A percentile compares a stretch with the other conserved stretches of the same genome.
Evolutionary conservation across 2,797 vertebrate genomes (phyloP).

Genomic region (Trachops cirrhosus): DNA sequence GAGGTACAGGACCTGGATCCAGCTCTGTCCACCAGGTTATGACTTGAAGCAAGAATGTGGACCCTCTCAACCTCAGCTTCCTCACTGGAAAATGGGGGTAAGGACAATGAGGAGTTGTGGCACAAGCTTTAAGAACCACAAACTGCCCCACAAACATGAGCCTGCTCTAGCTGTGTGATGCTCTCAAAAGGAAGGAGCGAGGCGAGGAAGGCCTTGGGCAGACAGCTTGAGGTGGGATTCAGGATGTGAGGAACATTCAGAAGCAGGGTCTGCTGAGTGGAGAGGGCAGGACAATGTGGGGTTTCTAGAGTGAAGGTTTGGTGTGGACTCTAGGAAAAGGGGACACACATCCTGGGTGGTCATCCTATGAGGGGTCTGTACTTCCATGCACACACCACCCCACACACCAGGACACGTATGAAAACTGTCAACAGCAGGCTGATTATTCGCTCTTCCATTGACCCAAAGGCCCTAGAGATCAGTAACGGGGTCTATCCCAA

Average conservation of each 20-base stretch:
- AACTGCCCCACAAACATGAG: fast-evolving
- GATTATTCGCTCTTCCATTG: not conserved
- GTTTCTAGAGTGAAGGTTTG: not conserved
- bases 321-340: not conserved
- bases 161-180: no score
- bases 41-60: not conserved
- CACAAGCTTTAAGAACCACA: not conserved
- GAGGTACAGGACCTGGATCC: not conserved
- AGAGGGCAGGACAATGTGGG: fast-evolving
- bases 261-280: not conserved
- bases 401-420: not conserved
- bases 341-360: not conserved
- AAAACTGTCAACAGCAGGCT: not conserved
- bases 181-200: not conserved
- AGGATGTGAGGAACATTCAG: not conserved
- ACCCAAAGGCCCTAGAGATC: not conserved
- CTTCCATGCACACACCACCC: not conserved
- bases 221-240: not conserved
- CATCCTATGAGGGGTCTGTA: not conserved
- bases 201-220: not conserved
- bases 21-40: not conserved
- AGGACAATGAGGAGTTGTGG: fast-evolving
- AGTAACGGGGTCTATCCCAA: not conserved
- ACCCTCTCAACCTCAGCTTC: not conserved
- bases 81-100: not conserved